phyloP scores from a whole-genome alignment of 1,140 invertebrate species.

The Calycopis cecrops region DNA sequence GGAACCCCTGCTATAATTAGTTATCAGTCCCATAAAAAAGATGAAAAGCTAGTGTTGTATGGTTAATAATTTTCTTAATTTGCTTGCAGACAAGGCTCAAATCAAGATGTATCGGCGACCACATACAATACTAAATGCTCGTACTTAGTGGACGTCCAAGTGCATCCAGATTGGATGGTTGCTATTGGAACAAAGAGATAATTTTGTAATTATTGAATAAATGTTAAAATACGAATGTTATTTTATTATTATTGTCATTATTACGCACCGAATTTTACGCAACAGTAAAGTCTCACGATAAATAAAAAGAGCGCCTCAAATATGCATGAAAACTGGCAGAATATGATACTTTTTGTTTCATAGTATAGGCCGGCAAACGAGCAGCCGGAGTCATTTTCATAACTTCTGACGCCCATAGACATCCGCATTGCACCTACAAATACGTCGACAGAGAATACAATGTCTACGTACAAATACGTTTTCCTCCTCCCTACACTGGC shows the following conservation, averaged over 20 bases:
- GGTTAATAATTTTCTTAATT: conserved; percentile 3
- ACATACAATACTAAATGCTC: conserved; percentile 70
- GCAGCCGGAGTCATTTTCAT: too few relatives aligned
- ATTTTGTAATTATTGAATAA: conserved; percentile 23
- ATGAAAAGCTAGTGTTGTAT: neutral
- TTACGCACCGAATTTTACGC: too few relatives aligned
- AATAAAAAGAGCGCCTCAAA: too few relatives aligned
- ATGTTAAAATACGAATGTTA: conserved; percentile 17
- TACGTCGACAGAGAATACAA: too few relatives aligned
- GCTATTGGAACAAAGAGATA: conserved; percentile 68
- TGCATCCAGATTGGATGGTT: conserved; percentile 69
- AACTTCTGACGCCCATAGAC: too few relatives aligned
- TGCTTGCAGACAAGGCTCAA: conserved; percentile 55
- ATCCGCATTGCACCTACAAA: too few relatives aligned
- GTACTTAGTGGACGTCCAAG: conserved; percentile 67
- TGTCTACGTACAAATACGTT: too few relatives aligned
- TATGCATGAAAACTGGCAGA: too few relatives aligned
- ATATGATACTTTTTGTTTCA: too few relatives aligned
- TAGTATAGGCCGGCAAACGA: too few relatives aligned
- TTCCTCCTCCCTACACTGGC: too few relatives aligned
- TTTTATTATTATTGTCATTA: conserved; percentile 1
- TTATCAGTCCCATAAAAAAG: neutral
- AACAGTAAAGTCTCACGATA: too few relatives aligned
- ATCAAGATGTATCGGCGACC: conserved; percentile 54
- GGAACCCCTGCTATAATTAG: neutral